Evolutionary conservation across 2,888 invertebrate species (phyloP).

Genomic region (Netelia virgata): DNA sequence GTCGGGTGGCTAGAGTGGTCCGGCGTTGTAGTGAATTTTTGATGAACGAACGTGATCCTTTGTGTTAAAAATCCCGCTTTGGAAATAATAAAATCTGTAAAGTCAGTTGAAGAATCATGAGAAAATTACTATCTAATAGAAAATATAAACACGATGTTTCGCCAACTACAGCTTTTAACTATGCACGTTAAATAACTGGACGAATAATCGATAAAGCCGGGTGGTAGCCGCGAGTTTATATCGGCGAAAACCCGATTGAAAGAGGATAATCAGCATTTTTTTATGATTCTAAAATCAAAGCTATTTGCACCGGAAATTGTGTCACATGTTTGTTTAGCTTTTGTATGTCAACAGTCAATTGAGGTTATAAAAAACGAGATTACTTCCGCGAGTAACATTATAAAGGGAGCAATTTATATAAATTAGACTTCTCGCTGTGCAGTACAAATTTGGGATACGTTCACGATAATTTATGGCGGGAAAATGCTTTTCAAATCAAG

Average conservation of each 20-base stretch:
- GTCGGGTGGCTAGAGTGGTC: slow-evolving; percentile 45
- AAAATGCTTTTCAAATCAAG: too few relatives aligned
- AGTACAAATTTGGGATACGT: too few relatives aligned
- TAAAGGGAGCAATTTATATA: background rate
- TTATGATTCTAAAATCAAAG: background rate
- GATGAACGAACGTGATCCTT: slow-evolving; percentile 20
- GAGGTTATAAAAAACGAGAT: background rate
- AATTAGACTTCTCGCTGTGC: background rate
- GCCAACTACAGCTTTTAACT: background rate
- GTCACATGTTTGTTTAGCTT: background rate
- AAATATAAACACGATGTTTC: background rate
- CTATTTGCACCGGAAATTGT: background rate
- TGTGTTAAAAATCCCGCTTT: slow-evolving; percentile 13
- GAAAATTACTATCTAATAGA: background rate
- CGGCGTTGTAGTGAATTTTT: slow-evolving; percentile 19
- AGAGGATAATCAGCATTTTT: slow-evolving; percentile 27
- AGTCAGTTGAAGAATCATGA: background rate
- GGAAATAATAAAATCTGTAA: background rate
- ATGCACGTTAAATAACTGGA: slow-evolving; percentile 16
- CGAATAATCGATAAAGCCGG: slow-evolving; percentile 50
- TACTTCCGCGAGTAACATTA: background rate
- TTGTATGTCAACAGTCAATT: background rate
- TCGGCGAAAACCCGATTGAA: slow-evolving; percentile 11
- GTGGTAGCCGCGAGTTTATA: slow-evolving; percentile 25
- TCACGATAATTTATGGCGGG: too few relatives aligned